Base-by-base conservation (phyloP, 2,113 vertebrate species). In the Zosterops pallidus region DNA sequence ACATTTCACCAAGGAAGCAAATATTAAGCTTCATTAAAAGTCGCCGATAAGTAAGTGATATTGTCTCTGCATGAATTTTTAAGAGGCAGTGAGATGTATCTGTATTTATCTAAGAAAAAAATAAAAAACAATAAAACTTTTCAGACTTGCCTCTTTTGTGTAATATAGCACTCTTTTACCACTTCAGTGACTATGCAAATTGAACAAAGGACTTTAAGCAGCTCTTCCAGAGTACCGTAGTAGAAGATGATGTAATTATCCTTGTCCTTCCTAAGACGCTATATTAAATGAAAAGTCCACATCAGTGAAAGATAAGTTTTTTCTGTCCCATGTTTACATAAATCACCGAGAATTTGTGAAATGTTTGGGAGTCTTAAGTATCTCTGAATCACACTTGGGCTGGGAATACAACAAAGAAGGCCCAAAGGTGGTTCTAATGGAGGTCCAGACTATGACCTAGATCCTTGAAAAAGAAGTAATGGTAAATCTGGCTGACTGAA, bases 41-140 rank as follows among this genome's bases (percentile, higher is more conserved):
- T 21, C 62, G 86, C 41, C 39, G 77, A 25, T 83, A 93, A 88
- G 41, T 80, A 69, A 92, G 64, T n/a, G 52, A 42, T 83, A 77
- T 11, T 88, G 47, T 55, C 74, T 81, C 85, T 68, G 75, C 77
- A 82, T 82, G n/a, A 87, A 82, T 94, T 94, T 96, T 62, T 94
- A 70, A 80, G 60, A 92, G 14, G 62, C 44, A 91, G 44, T 62
- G 68, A 91, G 57, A 79, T 69, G 65, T 64, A 79, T 75, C 79
- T 72, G 20, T 90, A 67, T 92, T 95, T 96, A 88, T 75, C 53
- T 79, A 96, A 90, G 71, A 67, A 65, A 75, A 67, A 84, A 79
- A 77, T 37, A 55, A 71, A 80, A 41, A 88, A 70, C 24, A 85
- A 55, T 44, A 68, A 77, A 93, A 76, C 52, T 89, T 86, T 86